Percentiles rank a stretch among this genome's conserved stretches.
phyloP scores from a whole-genome alignment of 2,888 invertebrate species.

The Dicyrtomina minuta region DNA sequence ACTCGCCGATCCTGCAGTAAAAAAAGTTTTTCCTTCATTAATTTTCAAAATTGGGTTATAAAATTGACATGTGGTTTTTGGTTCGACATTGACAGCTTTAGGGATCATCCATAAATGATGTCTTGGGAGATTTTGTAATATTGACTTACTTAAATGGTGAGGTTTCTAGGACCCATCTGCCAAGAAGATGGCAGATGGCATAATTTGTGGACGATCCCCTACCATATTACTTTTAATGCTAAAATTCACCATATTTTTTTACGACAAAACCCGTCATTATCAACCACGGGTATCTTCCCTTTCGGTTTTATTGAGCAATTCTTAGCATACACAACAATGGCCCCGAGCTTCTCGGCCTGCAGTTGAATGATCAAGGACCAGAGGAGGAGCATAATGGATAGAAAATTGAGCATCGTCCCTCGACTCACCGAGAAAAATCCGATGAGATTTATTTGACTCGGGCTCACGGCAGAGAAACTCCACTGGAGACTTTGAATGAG shows the following conservation, averaged over 20 bases:
- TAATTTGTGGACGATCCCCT: too few relatives aligned
- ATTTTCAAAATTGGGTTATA: too few relatives aligned
- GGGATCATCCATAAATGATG: too few relatives aligned
- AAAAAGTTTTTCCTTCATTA: too few relatives aligned
- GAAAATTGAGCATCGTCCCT: slow-evolving; percentile 16
- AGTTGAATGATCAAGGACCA: slow-evolving; percentile 31
- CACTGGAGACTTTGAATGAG: slow-evolving; percentile 24
- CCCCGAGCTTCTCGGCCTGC: background rate
- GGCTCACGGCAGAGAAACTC: slow-evolving; percentile 18
- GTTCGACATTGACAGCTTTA: too few relatives aligned
- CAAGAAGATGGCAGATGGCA: too few relatives aligned
- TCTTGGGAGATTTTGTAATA: too few relatives aligned
- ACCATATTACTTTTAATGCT: too few relatives aligned
- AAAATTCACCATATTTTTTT: slow-evolving; percentile 27
- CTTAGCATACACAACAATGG: slow-evolving; percentile 15
- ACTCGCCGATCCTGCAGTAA: too few relatives aligned
- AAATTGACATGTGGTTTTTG: too few relatives aligned
- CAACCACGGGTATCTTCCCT: background rate
- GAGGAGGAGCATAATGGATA: slow-evolving; percentile 10
- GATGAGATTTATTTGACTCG: slow-evolving; percentile 7
- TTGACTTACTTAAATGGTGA: too few relatives aligned
- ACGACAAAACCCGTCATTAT: slow-evolving; percentile 10
- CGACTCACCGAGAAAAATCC: slow-evolving; percentile 18
- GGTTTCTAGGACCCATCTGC: too few relatives aligned
- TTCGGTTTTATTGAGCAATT: slow-evolving; percentile 10